A percentile compares a stretch with the other conserved stretches of the same genome.
phyloP scores from a whole-genome alignment of 2,113 vertebrate genomes.

The Gadus macrocephalus region DNA sequence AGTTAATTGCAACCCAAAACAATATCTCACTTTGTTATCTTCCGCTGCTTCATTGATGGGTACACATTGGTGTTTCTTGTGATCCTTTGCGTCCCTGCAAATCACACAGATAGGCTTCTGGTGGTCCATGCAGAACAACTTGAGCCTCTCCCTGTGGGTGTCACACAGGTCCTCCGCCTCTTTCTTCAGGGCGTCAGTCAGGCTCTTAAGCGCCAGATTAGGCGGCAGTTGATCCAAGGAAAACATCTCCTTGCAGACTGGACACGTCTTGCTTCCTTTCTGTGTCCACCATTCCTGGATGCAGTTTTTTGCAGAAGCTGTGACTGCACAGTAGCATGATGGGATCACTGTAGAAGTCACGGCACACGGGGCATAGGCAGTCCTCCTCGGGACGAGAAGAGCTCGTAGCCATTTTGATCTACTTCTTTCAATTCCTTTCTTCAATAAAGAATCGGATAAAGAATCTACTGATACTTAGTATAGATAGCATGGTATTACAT shows the following conservation, averaged over 20 bases:
- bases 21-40: conserved; percentile 24
- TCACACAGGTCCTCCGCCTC: conserved; percentile 17
- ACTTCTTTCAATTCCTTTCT: neutral
- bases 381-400: neutral
- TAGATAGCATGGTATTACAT: too few relatives aligned
- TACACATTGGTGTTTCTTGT: conserved; percentile 23
- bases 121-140: conserved; percentile 47
- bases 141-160: conserved; percentile 26
- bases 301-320: conserved; percentile 43
- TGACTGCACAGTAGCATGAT: conserved; percentile 39
- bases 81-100: conserved; percentile 32
- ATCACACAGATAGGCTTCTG: conserved; percentile 40
- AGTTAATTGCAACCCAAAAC: neutral
- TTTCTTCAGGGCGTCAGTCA: conserved; percentile 31
- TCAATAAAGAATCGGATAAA: neutral
- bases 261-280: conserved; percentile 15
- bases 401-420: neutral
- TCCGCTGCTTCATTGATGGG: conserved; percentile 30
- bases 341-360: conserved; percentile 36
- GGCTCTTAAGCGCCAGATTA: conserved; percentile 42
- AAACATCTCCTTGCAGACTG: conserved; percentile 35
- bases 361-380: conserved; percentile 11
- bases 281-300: conserved; percentile 44
- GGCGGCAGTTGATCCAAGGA: neutral
- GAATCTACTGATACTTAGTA: conserved; percentile 12